A percentile compares a stretch with the other conserved stretches of the same genome.
These are phyloP conservation scores for Drosophila busckii DNA, from an alignment of 1,140 invertebrate species.

Conservation along the genomic window DNA sequence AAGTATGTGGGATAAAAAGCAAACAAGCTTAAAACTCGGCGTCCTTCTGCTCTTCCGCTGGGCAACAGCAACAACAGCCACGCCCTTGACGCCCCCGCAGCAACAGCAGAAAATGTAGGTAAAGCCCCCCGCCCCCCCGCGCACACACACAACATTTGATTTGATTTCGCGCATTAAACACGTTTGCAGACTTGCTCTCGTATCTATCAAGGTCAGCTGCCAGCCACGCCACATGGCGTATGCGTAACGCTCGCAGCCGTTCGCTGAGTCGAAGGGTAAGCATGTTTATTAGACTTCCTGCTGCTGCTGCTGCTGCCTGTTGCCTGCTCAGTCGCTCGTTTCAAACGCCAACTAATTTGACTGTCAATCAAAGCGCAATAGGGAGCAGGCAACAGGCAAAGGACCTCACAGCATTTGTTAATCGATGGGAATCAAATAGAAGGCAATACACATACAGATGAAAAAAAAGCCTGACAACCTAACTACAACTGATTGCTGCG, in stretches of 20 bases:
- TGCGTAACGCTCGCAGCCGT: constrained; percentile 4
- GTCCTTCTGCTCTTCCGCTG: constrained; percentile 69
- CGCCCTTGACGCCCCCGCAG: constrained; percentile 11
- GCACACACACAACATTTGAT: neutral
- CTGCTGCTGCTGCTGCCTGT: too few relatives aligned
- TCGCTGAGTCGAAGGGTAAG: too few relatives aligned
- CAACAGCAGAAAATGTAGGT: too few relatives aligned
- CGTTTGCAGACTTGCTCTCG: too few relatives aligned
- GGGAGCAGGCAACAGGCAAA: neutral
- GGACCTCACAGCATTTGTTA: constrained; percentile 31
- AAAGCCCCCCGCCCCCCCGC: constrained; percentile 1
- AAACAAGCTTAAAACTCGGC: constrained; percentile 35
- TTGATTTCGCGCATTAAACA: too few relatives aligned
- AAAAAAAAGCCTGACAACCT: too few relatives aligned
- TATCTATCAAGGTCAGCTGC: too few relatives aligned
- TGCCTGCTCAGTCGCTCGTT: too few relatives aligned
- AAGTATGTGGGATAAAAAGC: too few relatives aligned
- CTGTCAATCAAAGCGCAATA: constrained; percentile 65
- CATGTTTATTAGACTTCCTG: too few relatives aligned
- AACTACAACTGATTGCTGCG: neutral
- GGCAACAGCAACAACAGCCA: constrained; percentile 26
- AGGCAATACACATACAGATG: too few relatives aligned
- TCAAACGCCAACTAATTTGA: constrained; percentile 54
- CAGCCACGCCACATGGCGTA: constrained; percentile 16
- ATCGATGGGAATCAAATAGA: constrained; percentile 76